These are phyloP conservation scores for Octonoba sinensis DNA, from an alignment of 2,888 invertebrate genomes.

Conservation along the genomic window DNA sequence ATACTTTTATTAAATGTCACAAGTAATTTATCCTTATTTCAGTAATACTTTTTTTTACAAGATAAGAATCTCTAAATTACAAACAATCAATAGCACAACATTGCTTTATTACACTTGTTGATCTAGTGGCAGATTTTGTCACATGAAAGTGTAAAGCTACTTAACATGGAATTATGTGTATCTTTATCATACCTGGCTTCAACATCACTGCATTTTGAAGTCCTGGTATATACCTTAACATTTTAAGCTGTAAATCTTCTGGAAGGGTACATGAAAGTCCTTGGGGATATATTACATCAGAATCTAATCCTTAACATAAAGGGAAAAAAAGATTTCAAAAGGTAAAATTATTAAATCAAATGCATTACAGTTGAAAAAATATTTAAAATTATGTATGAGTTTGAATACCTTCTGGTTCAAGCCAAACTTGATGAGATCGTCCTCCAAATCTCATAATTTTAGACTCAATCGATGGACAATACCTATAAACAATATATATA, in stretches of 20 bases:
- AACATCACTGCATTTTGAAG: slow-evolving; percentile 80
- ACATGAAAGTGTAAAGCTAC: too few relatives aligned
- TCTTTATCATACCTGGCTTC: slow-evolving; percentile 75
- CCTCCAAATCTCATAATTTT: slow-evolving; percentile 82
- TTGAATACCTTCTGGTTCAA: slow-evolving; percentile 84
- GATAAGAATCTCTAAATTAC: too few relatives aligned
- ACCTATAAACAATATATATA: slow-evolving; percentile 70
- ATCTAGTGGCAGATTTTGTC: too few relatives aligned
- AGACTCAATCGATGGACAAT: slow-evolving; percentile 91
- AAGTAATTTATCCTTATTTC: too few relatives aligned
- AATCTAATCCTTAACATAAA: slow-evolving; percentile 74
- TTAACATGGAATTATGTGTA: too few relatives aligned
- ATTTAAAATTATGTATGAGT: neutral
- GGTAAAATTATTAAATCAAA: neutral
- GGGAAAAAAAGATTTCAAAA: neutral
- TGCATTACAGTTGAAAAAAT: neutral
- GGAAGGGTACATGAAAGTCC: slow-evolving; percentile 89
- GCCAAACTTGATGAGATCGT: slow-evolving; percentile 81
- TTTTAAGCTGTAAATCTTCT: slow-evolving; percentile 79
- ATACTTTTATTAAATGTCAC: too few relatives aligned
- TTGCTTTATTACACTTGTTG: too few relatives aligned
- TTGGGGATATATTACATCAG: slow-evolving; percentile 84
- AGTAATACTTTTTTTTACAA: too few relatives aligned
- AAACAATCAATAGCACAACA: too few relatives aligned
- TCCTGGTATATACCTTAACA: slow-evolving; percentile 78